These are phyloP conservation scores for Hypotaenidia philippensis DNA, from an alignment of 2,797 vertebrate genomes.

Conservation along the genomic window DNA sequence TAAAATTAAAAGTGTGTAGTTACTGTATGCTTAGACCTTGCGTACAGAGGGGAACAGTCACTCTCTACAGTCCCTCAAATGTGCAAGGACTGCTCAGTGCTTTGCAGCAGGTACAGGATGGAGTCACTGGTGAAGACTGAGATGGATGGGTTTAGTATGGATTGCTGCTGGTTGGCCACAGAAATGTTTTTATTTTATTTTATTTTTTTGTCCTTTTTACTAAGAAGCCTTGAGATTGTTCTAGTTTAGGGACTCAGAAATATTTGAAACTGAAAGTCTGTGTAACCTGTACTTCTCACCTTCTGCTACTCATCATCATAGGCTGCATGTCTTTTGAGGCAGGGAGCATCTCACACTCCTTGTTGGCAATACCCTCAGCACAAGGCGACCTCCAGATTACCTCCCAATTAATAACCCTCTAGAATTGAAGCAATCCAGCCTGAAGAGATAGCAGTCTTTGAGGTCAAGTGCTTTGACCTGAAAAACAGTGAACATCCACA, in stretches of 20 bases:
- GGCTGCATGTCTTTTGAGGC: neutral
- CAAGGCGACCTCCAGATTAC: neutral
- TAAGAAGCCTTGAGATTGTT: neutral
- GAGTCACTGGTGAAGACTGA: neutral
- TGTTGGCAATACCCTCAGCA: neutral
- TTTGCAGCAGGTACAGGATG: neutral
- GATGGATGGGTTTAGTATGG: neutral
- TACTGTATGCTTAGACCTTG: neutral
- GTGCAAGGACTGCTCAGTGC: neutral
- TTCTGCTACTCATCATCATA: neutral
- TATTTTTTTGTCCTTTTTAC: neutral
- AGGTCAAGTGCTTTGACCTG: conserved; percentile 31
- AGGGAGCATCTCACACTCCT: neutral
- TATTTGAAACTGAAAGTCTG: neutral
- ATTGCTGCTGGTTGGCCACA: neutral
- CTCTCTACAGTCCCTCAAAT: neutral
- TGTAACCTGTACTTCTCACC: neutral
- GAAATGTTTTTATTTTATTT: rapidly evolving
- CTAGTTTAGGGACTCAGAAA: neutral
- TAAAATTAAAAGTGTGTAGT: neutral
- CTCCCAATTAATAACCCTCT: neutral
- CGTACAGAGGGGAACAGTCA: neutral
- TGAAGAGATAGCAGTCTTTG: neutral
- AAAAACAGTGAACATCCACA: neutral
- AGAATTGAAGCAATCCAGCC: neutral